Percentiles rank a stretch among this genome's conserved stretches.
These are phyloP conservation scores for Hypomecis atomaria DNA, from an alignment of 2,888 invertebrate species.

Conservation along the genomic window DNA sequence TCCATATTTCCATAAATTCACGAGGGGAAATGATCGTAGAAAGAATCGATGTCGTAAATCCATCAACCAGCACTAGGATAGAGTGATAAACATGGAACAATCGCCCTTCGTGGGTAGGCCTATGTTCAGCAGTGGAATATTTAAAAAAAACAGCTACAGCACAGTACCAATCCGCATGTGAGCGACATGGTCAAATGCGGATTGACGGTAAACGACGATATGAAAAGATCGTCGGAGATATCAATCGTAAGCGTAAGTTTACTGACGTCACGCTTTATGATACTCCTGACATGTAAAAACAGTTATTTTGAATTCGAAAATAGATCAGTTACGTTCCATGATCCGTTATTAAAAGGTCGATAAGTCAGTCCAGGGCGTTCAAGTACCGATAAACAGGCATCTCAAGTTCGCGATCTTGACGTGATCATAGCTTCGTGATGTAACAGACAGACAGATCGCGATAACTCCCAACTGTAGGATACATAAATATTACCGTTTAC, in stretches of 20 bases:
- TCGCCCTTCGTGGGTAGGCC: too few species aligned
- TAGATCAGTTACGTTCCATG: slow-evolving; percentile 44
- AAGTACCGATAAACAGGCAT: slow-evolving; percentile 70
- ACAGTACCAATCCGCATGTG: too few species aligned
- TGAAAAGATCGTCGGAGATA: neutral
- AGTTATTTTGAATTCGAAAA: slow-evolving; percentile 23
- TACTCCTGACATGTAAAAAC: neutral
- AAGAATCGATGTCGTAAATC: too few species aligned
- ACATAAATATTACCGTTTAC: slow-evolving; percentile 48
- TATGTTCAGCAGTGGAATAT: too few species aligned
- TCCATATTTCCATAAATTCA: too few species aligned
- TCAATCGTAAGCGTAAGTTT: neutral
- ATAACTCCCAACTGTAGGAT: slow-evolving; percentile 49
- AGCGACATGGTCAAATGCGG: too few species aligned
- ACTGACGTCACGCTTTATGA: neutral
- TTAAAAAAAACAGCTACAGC: too few species aligned
- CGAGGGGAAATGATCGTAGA: too few species aligned
- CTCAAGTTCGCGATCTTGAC: slow-evolving; percentile 71
- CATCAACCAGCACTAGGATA: too few species aligned
- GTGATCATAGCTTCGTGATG: slow-evolving; percentile 69
- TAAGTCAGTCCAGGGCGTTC: slow-evolving; percentile 48
- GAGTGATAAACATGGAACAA: too few species aligned
- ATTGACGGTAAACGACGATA: too few species aligned
- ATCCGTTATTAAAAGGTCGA: slow-evolving; percentile 51
- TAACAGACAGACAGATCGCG: slow-evolving; percentile 53